Evolutionary conservation across 2,113 vertebrate species (phyloP).

Genomic region (Hemibates koningsi): DNA sequence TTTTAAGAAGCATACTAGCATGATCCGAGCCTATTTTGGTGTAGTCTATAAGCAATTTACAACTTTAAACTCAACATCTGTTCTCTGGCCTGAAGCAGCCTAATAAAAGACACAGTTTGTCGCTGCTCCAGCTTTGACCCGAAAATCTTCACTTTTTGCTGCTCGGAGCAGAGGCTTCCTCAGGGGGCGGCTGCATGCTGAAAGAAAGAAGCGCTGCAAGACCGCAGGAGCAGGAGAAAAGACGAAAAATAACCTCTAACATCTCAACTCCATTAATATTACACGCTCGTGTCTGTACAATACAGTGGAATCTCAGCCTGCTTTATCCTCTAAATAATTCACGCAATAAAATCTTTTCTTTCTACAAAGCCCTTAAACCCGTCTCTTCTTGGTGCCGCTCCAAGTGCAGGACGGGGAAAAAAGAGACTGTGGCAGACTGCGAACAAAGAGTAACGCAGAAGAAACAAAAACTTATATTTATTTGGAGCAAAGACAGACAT

Average conservation of each 20-base stretch:
- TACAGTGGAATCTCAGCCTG: conserved; percentile 62
- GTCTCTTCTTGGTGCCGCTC: neutral
- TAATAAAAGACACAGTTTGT: neutral
- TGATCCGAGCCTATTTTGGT: fast-evolving
- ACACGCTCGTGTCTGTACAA: conserved; percentile 48
- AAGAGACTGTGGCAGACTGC: neutral
- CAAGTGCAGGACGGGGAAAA: neutral
- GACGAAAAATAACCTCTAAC: conserved; percentile 23
- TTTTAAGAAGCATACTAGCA: neutral
- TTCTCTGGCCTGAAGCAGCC: neutral
- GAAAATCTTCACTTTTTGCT: neutral
- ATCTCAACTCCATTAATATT: conserved; percentile 66
- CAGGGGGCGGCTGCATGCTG: neutral
- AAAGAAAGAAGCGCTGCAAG: neutral
- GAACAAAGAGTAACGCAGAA: neutral
- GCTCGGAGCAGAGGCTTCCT: neutral
- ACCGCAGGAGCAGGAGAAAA: neutral
- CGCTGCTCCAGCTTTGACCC: neutral
- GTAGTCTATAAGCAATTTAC: neutral
- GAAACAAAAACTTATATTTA: neutral
- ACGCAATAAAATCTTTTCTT: conserved; percentile 58
- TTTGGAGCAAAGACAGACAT: neutral
- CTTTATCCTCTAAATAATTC: conserved; percentile 61
- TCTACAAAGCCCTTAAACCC: neutral
- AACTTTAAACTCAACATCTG: neutral